Evolutionary conservation across 1,140 invertebrate species (phyloP), one percentile per base, ranked within the genome.

Genomic region (Frieseomelitta varia): DNA sequence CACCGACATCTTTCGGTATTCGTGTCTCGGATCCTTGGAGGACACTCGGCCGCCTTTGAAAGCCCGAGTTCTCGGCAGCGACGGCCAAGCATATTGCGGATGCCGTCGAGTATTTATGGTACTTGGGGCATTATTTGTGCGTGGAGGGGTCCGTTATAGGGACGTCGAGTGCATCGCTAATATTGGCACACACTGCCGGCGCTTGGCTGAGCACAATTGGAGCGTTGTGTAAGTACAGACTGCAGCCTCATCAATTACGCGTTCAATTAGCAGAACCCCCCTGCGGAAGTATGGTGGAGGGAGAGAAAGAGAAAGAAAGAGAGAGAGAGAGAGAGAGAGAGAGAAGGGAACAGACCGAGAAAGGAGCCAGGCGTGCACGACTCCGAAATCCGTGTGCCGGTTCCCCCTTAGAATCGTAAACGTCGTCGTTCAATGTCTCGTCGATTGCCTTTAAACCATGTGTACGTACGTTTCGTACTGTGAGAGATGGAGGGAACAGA

Each of bases 141-240:
- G 87, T 86, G 69, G 79, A 88, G 88, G 90, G 90, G 85, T 88
- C 88, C 89, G 88, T 90, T 89, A 92, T 92, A 90, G 87, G 91
- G 89, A 91, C 86, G 88, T 92, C 91, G 92, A 92, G 92, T 92
- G 91, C 92, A 92, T 92, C 90, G 92, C 92, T 92, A 92, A 92
- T 92, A 92, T 92, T 92, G 91, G 91, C 90, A 91, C 86, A 91
- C 86, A 85, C 77, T 88, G 86, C 83, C 87, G 89, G 88, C 88
- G 90, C 91, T 92, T 88, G 87, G 91, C 84, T 91, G 91, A 91
- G 91, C 91, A 92, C 91, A 92, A 92, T 92, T 91, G 91, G 91
- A 92, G 91, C 91, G 91, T 92, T 92, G 91, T 92, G 88, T 91
- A 92, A 92, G 91, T 92, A 91, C 91, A 91, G 91, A 91, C 91